These are phyloP conservation scores for Sebastes iracundus DNA, from an alignment of 2,797 vertebrate genomes.

Conservation along the genomic window DNA sequence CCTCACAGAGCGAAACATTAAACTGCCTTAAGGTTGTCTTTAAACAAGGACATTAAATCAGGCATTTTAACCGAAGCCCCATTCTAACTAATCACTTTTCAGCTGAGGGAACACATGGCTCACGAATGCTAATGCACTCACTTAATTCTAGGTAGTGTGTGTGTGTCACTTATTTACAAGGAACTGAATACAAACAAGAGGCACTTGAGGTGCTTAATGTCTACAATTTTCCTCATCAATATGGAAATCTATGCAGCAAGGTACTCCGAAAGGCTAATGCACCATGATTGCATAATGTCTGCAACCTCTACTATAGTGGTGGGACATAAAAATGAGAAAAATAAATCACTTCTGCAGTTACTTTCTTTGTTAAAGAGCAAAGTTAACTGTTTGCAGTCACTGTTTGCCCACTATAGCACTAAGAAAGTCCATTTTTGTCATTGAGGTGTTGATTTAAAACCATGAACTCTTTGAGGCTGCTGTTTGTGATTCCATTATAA, in stretches of 20 bases:
- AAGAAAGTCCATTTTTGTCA: neutral
- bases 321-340: neutral
- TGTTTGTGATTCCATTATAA: neutral
- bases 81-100: constrained; percentile 39
- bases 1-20: constrained; percentile 14
- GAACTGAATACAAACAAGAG: constrained; percentile 47
- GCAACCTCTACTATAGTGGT: neutral
- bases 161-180: constrained; percentile 27
- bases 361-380: neutral
- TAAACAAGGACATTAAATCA: constrained; percentile 30
- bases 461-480: neutral
- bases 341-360: neutral
- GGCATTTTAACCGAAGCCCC: constrained; percentile 25
- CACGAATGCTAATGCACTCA: constrained; percentile 32
- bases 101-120: constrained; percentile 22
- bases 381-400: neutral
- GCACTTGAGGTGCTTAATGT: constrained; percentile 34
- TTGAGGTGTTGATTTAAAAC: neutral
- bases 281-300: constrained; percentile 37
- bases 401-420: neutral
- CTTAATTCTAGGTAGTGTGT: constrained; percentile 16
- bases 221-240: constrained; percentile 37
- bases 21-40: constrained; percentile 5
- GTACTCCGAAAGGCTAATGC: constrained; percentile 36
- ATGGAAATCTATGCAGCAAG: constrained; percentile 62